These are phyloP conservation scores for Stercorarius parasiticus DNA, from an alignment of 2,113 vertebrate species.

Conservation along the genomic window DNA sequence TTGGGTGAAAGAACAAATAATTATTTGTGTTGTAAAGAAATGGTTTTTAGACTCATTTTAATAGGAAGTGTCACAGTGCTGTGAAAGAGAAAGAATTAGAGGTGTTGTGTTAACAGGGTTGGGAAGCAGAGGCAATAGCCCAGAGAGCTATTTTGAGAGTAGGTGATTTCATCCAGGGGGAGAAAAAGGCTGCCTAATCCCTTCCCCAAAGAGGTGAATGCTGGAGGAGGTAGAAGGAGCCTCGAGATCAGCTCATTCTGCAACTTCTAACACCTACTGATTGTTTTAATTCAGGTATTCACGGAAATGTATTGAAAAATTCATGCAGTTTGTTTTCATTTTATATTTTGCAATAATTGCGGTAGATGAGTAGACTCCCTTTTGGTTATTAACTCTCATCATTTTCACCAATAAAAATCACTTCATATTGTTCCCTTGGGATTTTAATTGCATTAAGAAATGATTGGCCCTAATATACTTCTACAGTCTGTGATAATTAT, in stretches of 20 bases:
- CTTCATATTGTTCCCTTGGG: slow-evolving; percentile 67
- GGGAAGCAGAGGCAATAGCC: slow-evolving; percentile 1
- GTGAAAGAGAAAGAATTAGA: slow-evolving; percentile 48
- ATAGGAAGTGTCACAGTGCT: slow-evolving; percentile 33
- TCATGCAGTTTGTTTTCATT: slow-evolving; percentile 57
- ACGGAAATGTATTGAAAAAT: slow-evolving; percentile 26
- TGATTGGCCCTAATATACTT: slow-evolving; percentile 77
- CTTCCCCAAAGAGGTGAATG: not conserved
- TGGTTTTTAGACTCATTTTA: slow-evolving; percentile 43
- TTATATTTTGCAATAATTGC: slow-evolving; percentile 57
- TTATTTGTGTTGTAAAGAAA: slow-evolving; percentile 51
- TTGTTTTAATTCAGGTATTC: slow-evolving; percentile 31
- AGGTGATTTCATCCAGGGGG: not conserved
- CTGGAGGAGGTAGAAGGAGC: not conserved
- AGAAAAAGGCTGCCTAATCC: not conserved
- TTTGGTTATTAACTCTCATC: slow-evolving; percentile 59
- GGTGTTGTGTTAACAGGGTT: slow-evolving; percentile 18
- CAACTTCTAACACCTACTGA: not conserved
- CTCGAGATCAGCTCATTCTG: not conserved
- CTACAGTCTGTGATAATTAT: slow-evolving; percentile 74
- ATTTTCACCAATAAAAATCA: slow-evolving; percentile 68
- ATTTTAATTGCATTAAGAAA: slow-evolving; percentile 77
- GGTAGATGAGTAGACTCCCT: slow-evolving; percentile 48
- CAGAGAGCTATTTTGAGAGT: not conserved
- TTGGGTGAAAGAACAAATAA: slow-evolving; percentile 53